Evolutionary conservation across 2,797 vertebrate genomes (phyloP), one percentile per base, ranked within the genome.

Genomic region (Streptopelia turtur): DNA sequence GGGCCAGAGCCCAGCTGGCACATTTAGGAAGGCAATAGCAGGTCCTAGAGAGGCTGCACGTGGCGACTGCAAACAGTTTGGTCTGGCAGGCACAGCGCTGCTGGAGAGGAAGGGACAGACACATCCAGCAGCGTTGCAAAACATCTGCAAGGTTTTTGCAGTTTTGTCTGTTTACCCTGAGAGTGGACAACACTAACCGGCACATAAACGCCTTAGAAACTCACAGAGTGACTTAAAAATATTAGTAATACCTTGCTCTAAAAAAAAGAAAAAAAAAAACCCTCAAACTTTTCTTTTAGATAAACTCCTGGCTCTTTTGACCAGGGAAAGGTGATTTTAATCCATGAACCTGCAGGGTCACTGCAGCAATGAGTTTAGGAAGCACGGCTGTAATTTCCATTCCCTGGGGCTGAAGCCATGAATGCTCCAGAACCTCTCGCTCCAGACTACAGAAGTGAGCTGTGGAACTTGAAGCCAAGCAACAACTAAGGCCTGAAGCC

Each of bases 1-100:
- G 81, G 77, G 63, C 43, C 45, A 63, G 83, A 89, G 72, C 60
- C 85, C 90, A 80, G 53, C 18, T 74, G 82, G 85, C 43, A 30
- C 18, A 4, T 30, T 78, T 17, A 18, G 43, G 24, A 27, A 80
- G 52, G 52, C 23, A 37, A 56, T 28, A n/a, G n/a, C 65, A 47
- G 47, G n/a, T 72, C 76, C 16, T 25, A 43, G 49, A 35, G 41
- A 63, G 56, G 59, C 56, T 89, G 84, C 16, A 1, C 15, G 57
- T 55, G 78, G 56, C 23, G 60, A 12, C 66, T 45, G 85, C 63
- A 53, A 52, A 59, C 39, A 68, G 24, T 37, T 88, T 0, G 0
- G 25, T 59, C 69, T 37, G n/a, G 80, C 83, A 81, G 47, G 56
- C 31, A 59, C 35, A 43, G 50, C 2, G 2, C 57, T 74, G 41